Evolutionary conservation across 2,797 vertebrate species (phyloP).

Genomic region (Cygnus olor): DNA sequence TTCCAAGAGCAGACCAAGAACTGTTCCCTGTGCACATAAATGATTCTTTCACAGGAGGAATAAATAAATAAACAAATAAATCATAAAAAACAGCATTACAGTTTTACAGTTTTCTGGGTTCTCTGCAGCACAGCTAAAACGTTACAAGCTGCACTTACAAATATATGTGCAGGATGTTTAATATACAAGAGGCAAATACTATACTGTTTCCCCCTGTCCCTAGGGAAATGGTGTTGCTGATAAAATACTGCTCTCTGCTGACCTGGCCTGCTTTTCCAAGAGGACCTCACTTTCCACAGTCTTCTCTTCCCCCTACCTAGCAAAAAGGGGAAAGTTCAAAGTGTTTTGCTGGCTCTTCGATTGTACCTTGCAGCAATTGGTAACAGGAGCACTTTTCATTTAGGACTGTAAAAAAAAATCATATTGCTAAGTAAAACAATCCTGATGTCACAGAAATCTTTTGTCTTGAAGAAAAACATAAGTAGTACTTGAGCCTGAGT

Average conservation of each 20-base stretch:
- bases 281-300: background rate
- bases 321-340: background rate
- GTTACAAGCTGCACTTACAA: background rate
- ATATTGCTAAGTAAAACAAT: background rate
- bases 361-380: accelerated
- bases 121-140: background rate
- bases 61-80: background rate
- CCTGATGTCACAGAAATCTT: accelerated
- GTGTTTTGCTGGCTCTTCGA: background rate
- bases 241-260: constrained; percentile 59
- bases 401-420: background rate
- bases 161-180: background rate
- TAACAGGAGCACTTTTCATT: background rate
- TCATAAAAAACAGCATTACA: background rate
- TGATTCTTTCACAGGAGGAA: background rate
- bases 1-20: background rate
- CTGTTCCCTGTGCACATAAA: background rate
- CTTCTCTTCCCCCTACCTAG: background rate
- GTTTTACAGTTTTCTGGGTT: background rate
- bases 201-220: accelerated
- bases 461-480: background rate
- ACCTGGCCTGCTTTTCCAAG: background rate
- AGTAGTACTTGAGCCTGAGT: background rate
- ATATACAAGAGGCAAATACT: background rate
- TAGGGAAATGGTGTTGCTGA: background rate